These are phyloP conservation scores for Indicator indicator DNA, from an alignment of 2,113 vertebrate species.

Conservation along the genomic window DNA sequence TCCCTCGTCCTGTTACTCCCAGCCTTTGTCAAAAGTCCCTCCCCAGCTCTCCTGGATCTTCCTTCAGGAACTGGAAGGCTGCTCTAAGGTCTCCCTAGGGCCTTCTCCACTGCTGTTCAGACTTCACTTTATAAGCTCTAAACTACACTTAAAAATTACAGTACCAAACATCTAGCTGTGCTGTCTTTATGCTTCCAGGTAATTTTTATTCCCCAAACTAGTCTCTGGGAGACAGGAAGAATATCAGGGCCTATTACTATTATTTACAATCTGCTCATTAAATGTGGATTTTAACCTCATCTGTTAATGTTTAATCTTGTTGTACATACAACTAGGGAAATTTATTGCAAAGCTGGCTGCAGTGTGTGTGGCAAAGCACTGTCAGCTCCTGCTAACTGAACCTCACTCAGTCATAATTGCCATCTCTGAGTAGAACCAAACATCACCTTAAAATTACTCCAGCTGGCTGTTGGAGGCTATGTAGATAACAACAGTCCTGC, in stretches of 20 bases:
- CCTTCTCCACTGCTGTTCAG: no score
- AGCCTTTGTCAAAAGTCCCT: no score
- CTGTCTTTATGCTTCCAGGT: neutral
- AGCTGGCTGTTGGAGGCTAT: neutral
- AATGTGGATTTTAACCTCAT: conserved; percentile 29
- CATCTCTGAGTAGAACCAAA: neutral
- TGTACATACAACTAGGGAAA: neutral
- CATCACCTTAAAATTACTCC: neutral
- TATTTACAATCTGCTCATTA: conserved; percentile 19
- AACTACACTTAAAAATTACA: neutral
- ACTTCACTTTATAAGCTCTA: no score
- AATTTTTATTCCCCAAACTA: neutral
- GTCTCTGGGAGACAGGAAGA: neutral
- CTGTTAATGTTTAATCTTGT: conserved; percentile 47
- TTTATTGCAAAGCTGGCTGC: neutral
- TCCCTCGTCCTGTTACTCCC: no score
- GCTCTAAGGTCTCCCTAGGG: no score
- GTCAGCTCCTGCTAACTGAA: neutral
- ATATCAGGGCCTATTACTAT: neutral
- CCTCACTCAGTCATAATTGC: neutral
- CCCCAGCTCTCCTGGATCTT: no score
- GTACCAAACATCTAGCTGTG: neutral
- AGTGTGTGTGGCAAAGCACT: neutral
- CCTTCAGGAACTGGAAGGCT: no score
- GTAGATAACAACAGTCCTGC: neutral